Base-by-base conservation (phyloP, 2,888 invertebrate species). In the Endomychus coccineus region DNA sequence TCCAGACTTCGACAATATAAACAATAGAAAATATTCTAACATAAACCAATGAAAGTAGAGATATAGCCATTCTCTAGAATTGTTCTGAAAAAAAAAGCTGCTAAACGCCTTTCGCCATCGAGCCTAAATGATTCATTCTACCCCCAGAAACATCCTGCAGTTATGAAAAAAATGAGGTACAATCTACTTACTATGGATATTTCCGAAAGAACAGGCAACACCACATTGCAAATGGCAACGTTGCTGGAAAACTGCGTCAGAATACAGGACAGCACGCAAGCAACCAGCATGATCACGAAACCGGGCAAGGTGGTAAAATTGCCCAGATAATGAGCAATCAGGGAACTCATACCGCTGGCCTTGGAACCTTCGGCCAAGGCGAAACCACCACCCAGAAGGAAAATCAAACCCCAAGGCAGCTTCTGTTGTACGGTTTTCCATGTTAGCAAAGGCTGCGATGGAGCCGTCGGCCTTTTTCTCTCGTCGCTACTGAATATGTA, bases 191-290 rank as follows among this genome's bases (percentile, higher is more conserved):
- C 58, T 42, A 65, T 67, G 48, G 83, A 81, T 77, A 84, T 80
- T 61, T 85, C 81, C 2, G 81, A 81, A 33, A 90, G 67, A 10
- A 91, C 86, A 3, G 91, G 89, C 44, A 91, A 67, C 46, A 92
- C 78, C 16, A 92, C 83, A 54, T 87, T 90, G 1, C 90, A 89
- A 22, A 89, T 85, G 27, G 92, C 91, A 1, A 90, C 87, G 60
- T 94, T 94, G 17, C 87, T 84, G 1, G 90, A 87, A 55, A 94
- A 81, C 64, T 94, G 91, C 0, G 94, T 95, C 37, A 89, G 70
- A 47, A 81, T 72, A 49, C 89, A 83, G 0, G 88, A 83, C 27
- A 89, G 77, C 2, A 83, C 51, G 41, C 84, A 80, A 9, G 91
- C 78, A 3, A 88, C 77, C 16, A 88, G 64, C 38, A 91, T 69